phyloP scores from a whole-genome alignment of 1,140 invertebrate genomes.

The Elymnias hypermnestra region DNA sequence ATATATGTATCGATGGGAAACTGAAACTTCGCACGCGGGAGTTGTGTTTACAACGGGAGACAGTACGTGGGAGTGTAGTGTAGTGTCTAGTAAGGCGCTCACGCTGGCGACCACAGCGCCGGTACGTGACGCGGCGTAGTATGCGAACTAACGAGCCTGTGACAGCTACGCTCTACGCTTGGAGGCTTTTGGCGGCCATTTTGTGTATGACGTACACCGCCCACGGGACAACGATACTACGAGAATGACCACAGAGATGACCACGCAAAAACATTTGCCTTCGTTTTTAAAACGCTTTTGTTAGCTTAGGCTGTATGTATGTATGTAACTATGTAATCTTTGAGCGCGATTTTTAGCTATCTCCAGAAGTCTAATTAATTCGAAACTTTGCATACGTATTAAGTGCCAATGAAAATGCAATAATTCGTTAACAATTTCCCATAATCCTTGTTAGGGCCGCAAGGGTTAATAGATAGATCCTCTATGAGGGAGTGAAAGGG shows the following conservation, averaged over 20 bases:
- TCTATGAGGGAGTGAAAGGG: no score
- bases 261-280: background rate
- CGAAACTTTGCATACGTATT: no score
- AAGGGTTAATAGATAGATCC: no score
- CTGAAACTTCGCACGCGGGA: slow-evolving; percentile 31
- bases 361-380: no score
- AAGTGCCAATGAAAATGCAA: no score
- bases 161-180: slow-evolving; percentile 36
- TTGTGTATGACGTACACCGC: slow-evolving; percentile 33
- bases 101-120: slow-evolving; percentile 39
- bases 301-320: no score
- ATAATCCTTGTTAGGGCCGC: no score
- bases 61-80: slow-evolving; percentile 60
- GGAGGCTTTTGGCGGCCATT: slow-evolving; percentile 55
- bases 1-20: slow-evolving; percentile 29
- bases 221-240: background rate
- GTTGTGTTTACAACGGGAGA: slow-evolving; percentile 62
- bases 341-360: no score
- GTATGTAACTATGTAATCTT: no score
- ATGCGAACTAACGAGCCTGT: slow-evolving; percentile 35
- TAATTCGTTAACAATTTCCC: no score
- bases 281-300: no score
- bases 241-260: no score
- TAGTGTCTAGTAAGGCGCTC: slow-evolving; percentile 29
- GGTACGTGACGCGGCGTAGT: slow-evolving; percentile 26